phyloP scores from a whole-genome alignment of 1,140 invertebrate species.

The Pseudomyrmex sp. region DNA sequence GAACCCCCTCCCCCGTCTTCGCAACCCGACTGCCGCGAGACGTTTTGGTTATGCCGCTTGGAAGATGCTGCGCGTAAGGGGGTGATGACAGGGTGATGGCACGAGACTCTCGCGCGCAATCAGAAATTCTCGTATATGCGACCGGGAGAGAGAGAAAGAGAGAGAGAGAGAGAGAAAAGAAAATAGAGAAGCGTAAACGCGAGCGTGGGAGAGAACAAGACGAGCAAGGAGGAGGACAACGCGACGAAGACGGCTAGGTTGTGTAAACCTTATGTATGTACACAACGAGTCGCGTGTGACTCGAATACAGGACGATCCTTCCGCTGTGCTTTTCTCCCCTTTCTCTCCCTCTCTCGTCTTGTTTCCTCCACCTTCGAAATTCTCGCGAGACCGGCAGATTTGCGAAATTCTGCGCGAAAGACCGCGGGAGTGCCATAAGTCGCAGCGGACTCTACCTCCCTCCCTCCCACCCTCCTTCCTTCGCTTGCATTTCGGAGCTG shows the following conservation, averaged over 20 bases:
- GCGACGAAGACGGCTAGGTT: conserved; percentile 38
- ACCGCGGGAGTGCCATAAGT: conserved; percentile 28
- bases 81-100: conserved; percentile 24
- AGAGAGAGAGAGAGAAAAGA: conserved; percentile 17
- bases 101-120: conserved; percentile 43
- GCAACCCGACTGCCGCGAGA: conserved; percentile 50
- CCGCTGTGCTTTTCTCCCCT: conserved; percentile 31
- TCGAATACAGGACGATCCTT: conserved; percentile 69
- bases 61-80: conserved; percentile 36
- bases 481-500: neutral
- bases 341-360: conserved; percentile 34
- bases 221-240: conserved; percentile 55
- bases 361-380: conserved; percentile 22
- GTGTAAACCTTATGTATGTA: conserved; percentile 66
- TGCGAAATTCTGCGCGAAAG: conserved; percentile 22
- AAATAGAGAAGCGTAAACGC: neutral
- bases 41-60: conserved; percentile 32
- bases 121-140: conserved; percentile 47
- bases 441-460: neutral
- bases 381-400: conserved; percentile 49
- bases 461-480: too few species aligned
- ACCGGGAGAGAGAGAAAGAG: conserved; percentile 8
- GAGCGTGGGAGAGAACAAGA: conserved; percentile 44
- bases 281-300: conserved; percentile 71
- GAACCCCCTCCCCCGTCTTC: neutral